Base-by-base conservation (phyloP, 2,797 vertebrate species). In the Tenualosa ilisha region DNA sequence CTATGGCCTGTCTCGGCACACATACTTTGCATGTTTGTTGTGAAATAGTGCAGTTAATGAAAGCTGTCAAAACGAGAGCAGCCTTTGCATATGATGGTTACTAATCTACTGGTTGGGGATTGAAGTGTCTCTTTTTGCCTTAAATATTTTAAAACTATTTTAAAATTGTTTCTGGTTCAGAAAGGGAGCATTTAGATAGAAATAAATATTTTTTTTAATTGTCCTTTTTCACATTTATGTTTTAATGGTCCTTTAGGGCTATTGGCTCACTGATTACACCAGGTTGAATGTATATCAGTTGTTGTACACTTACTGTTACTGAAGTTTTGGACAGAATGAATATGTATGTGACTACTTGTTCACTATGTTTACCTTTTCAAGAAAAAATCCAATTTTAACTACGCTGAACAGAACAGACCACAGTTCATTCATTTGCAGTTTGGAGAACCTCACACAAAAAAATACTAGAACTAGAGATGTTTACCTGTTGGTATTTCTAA, bases 11-110 rank as follows among this genome's bases (percentile, higher is more conserved):
- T 84, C 72, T 83, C 11, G 83, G 81, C 65, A 63, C 65, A 84
- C 87, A 85, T 87, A 81, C 85, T 86, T 84, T 51, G 86, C 82
- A 82, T 87, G 87, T 86, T 89, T 89, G 81, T 49, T 85, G 85
- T 50, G 24, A 63, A 51, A 22, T 63, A 61, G 56, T 63, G 37
- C 46, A 63, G 79, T 50, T 20, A 51, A 22, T 9, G 31, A 81
- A 59, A 49, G 53, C 12, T 49, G 17, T 24, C 49, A 59, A 6
- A 24, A 11, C 6, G 68, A 43, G 40, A 22, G 72, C 72, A 79
- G 7, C 15, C 37, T 2, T 79, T 79, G 5, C 72, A 79, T 79
- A 15, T 79, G 15, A 79, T 37, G 65, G 6, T 22, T 79, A 79
- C 37, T 31, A 31, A 31, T 1, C 31, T 51, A 51, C 50, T 46